These are phyloP conservation scores for Opisthograptis luteolata DNA, from an alignment of 2,888 invertebrate species.

Conservation along the genomic window DNA sequence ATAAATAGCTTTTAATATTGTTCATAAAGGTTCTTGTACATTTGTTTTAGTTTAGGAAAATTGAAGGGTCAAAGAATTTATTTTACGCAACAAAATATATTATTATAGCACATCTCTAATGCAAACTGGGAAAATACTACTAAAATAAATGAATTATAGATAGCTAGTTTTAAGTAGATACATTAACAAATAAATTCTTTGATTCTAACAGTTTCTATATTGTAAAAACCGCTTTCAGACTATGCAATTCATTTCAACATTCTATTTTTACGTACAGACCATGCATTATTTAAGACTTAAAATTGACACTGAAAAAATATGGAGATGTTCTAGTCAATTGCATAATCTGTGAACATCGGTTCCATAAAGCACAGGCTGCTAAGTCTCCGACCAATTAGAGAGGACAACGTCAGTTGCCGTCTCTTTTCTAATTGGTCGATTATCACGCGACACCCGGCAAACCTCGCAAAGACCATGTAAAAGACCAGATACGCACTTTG, in stretches of 20 bases:
- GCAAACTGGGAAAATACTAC: constrained; percentile 28
- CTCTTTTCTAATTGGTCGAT: constrained; percentile 40
- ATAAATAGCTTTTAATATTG: constrained; percentile 56
- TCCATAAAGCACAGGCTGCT: constrained; percentile 12
- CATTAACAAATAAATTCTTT: constrained; percentile 28
- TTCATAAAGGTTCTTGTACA: constrained; percentile 66
- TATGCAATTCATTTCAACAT: constrained; percentile 23
- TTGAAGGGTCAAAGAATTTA: constrained; percentile 43
- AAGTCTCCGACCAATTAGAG: constrained; percentile 34
- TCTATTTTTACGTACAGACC: neutral
- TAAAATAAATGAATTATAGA: constrained; percentile 25
- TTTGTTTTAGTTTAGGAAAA: constrained; percentile 50
- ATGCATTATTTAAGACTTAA: no score
- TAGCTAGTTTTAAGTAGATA: constrained; percentile 23
- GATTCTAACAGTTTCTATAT: constrained; percentile 25
- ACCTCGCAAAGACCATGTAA: constrained; percentile 44
- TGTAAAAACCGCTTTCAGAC: constrained; percentile 7
- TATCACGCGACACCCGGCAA: constrained; percentile 29
- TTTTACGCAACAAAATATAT: constrained; percentile 10
- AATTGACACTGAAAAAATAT: neutral
- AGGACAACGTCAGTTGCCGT: constrained; percentile 7
- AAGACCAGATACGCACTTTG: constrained; percentile 43
- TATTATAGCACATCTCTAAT: constrained; percentile 22
- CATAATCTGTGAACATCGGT: constrained; percentile 27
- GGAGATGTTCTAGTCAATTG: constrained; percentile 26